Evolutionary conservation across 1,140 invertebrate species (phyloP), one percentile per base, ranked within the genome.

Genomic region (Drosophila pectinifera): DNA sequence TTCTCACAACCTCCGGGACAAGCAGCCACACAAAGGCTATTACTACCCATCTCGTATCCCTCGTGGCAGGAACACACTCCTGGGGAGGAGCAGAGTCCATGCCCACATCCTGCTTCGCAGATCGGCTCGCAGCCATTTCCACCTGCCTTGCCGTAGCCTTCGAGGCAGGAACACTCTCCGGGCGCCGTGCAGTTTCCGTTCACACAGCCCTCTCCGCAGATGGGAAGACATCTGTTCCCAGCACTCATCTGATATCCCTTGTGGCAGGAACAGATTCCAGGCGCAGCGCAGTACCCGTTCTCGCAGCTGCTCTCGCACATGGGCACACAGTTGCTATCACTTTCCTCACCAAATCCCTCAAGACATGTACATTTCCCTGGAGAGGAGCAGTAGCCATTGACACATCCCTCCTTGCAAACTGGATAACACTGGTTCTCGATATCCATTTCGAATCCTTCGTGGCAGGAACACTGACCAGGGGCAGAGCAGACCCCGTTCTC

Each of bases 401-500:
- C 14, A 51, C 76, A 78, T 3, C 39, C 59, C 0, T 2, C 11
- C 7, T 41, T 0, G n/a, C 76, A 78, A 0, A 78, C 0, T 3
- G 75, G 75, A 0, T 4, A 4, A 49, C 75, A 78, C 0, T 11
- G 51, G 5, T 43, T 54, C 10, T 46, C 34, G 14, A 0, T 41
- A 5, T 42, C 16, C n/a, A 39, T 55, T 0, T 0, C 7, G 0
- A 42, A 78, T 11, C 76, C 77, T 1, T 54, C 24, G 0, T 41
- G 6, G 10, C 75, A 78, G 0, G 41, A 18, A 28, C 75, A 78
- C 2, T 41, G 22, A 18, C 43, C 65, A 0, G 75, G 75, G 1
- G 46, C 39, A 4, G 1, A 22, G 13, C 74, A 78, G 14, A 39
- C 54, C 14, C 74, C 74, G 11, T 78, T 78, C 53, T 73, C 42